These are phyloP conservation scores for Plebejus melissa DNA, from an alignment of 2,888 invertebrate genomes.

Conservation along the genomic window DNA sequence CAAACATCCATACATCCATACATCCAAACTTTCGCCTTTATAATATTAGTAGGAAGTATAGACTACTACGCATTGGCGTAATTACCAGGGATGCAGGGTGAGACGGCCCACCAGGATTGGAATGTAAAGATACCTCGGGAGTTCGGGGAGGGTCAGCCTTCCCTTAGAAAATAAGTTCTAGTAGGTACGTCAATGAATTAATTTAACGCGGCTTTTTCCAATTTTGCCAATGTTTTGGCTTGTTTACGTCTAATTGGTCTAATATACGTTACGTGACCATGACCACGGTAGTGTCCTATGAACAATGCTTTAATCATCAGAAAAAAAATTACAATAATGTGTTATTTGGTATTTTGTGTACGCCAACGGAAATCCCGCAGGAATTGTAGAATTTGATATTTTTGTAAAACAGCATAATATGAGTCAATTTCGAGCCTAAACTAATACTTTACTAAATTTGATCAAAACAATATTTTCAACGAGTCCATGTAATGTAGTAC, in stretches of 20 bases:
- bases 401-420: not conserved
- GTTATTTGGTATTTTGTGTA: not conserved
- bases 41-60: too few relatives aligned
- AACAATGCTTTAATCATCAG: not conserved
- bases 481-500: too few relatives aligned
- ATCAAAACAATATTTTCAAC: too few relatives aligned
- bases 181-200: not conserved
- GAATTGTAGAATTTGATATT: not conserved
- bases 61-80: too few relatives aligned
- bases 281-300: not conserved
- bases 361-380: not conserved
- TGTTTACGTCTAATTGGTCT: not conserved
- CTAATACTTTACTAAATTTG: not conserved
- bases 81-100: too few relatives aligned
- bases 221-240: not conserved
- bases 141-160: too few relatives aligned
- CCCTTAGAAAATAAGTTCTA: not conserved
- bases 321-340: too few relatives aligned
- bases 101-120: too few relatives aligned
- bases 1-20: too few relatives aligned
- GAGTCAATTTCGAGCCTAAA: not conserved
- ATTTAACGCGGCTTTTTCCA: not conserved
- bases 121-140: too few relatives aligned
- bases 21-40: too few relatives aligned
- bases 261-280: not conserved